Evolutionary conservation across 2,888 invertebrate species (phyloP).

Genomic region (Ormyrus pomaceus): DNA sequence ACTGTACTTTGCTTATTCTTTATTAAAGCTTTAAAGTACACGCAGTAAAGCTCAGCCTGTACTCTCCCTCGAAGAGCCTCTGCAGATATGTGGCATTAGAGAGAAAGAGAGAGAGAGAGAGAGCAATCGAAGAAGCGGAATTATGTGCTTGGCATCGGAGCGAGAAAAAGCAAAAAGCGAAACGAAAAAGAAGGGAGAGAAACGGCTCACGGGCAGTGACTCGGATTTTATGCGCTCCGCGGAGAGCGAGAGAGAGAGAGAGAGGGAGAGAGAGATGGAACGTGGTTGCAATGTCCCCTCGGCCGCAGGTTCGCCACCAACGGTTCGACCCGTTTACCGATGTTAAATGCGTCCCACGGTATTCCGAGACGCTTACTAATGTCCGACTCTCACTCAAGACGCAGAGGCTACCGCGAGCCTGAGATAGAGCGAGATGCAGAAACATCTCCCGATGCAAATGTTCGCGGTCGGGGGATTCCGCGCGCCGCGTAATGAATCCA

Average conservation of each 20-base stretch:
- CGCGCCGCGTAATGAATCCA: conserved; percentile 71
- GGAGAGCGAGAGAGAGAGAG: not conserved
- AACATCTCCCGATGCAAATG: conserved; percentile 65
- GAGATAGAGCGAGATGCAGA: conserved; percentile 42
- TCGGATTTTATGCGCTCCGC: conserved; percentile 58
- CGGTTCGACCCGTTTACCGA: conserved; percentile 70
- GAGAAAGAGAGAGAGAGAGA: not conserved
- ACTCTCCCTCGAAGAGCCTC: not conserved
- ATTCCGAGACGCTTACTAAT: conserved; percentile 73
- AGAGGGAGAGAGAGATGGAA: no score
- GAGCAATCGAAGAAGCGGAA: conserved; percentile 17
- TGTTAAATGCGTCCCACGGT: conserved; percentile 73
- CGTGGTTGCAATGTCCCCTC: conserved; percentile 6
- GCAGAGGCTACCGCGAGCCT: not conserved
- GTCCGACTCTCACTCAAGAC: conserved; percentile 62
- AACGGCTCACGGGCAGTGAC: conserved; percentile 61
- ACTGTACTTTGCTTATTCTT: no score
- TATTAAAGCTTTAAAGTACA: no score
- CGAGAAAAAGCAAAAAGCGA: not conserved
- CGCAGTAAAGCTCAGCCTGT: not conserved
- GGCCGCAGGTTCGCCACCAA: conserved; percentile 52
- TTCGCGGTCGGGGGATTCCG: conserved; percentile 65
- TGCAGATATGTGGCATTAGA: not conserved
- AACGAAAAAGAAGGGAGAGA: conserved; percentile 47
- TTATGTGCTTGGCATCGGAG: conserved; percentile 24